Conservation (phyloP, 2,888 invertebrate species). For the Drosophila nr. medialis region DNA sequence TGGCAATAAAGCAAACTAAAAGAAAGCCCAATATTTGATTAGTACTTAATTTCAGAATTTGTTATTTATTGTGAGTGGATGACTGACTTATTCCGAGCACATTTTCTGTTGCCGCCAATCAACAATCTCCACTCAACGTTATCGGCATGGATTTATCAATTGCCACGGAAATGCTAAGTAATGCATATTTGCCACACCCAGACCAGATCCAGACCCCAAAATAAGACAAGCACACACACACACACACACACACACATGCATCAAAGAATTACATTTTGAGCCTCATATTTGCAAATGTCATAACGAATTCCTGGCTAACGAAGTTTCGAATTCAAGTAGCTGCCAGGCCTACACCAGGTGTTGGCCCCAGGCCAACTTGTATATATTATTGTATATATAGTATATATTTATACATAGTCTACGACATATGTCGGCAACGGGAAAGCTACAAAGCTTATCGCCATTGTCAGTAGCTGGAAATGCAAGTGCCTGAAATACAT, state of each 20-base stretch:
- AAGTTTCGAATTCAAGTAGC: slow-evolving; percentile 52
- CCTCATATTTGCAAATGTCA: slow-evolving; percentile 65
- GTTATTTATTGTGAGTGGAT: slow-evolving; percentile 3
- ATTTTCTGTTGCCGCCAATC: slow-evolving; percentile 53
- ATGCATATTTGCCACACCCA: slow-evolving; percentile 65
- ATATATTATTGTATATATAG: slow-evolving; percentile 16
- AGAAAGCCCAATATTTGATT: slow-evolving; percentile 35
- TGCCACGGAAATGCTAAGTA: slow-evolving; percentile 69
- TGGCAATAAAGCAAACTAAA: slow-evolving; percentile 1
- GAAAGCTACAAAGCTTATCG: slow-evolving; percentile 46
- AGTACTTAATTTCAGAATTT: slow-evolving; percentile 22
- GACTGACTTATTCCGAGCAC: slow-evolving; percentile 13
- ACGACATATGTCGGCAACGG: slow-evolving; percentile 42
- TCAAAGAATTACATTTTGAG: slow-evolving; percentile 35
- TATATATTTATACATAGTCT: slow-evolving; percentile 12
- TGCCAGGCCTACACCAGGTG: slow-evolving; percentile 48
- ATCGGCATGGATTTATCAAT: slow-evolving; percentile 61
- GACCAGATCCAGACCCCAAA: slow-evolving; percentile 42
- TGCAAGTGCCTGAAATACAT: slow-evolving; percentile 65
- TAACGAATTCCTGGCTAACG: slow-evolving; percentile 67
- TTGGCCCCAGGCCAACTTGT: slow-evolving; percentile 41
- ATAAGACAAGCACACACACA: slow-evolving; percentile 2
- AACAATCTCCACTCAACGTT: slow-evolving; percentile 67
- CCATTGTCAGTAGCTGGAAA: slow-evolving; percentile 56
- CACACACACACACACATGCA: slow-evolving; percentile 7